Evolutionary conservation across 2,888 invertebrate genomes (phyloP).

Genomic region (Scaptomyza cyrtandrae): DNA sequence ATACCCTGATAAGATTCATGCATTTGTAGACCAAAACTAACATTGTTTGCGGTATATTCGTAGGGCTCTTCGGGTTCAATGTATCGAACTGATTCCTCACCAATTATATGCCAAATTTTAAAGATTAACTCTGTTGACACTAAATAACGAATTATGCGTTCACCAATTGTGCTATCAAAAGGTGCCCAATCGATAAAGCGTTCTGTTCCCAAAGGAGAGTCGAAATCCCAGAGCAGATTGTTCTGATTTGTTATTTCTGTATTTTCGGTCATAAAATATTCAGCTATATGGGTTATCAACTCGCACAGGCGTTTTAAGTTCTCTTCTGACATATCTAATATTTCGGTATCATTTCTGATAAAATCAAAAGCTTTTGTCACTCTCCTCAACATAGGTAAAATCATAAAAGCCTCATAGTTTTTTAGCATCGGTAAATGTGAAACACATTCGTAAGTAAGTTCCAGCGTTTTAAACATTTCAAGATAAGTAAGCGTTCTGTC

Average conservation of each 20-base stretch:
- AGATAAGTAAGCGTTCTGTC: not conserved
- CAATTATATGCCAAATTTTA: constrained; percentile 1
- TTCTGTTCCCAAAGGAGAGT: constrained; percentile 6
- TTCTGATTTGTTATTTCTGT: not conserved
- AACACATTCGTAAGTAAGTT: constrained; percentile 13
- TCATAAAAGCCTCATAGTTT: not conserved
- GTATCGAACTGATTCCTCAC: constrained; percentile 5
- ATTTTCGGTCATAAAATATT: not conserved
- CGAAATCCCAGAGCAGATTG: not conserved
- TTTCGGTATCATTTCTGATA: constrained; percentile 23
- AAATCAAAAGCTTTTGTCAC: constrained; percentile 2
- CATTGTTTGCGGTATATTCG: not conserved
- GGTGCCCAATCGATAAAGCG: constrained; percentile 17
- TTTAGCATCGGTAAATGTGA: not conserved
- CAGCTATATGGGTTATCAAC: constrained; percentile 25
- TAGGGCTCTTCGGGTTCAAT: constrained; percentile 22
- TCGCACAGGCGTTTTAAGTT: not conserved
- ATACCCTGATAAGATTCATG: constrained; percentile 2
- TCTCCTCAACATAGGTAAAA: constrained; percentile 12
- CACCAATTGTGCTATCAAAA: constrained; percentile 15
- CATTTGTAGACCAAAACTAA: constrained; percentile 14
- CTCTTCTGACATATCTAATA: constrained; percentile 22
- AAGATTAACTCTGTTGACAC: constrained; percentile 1
- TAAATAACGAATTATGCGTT: constrained; percentile 3
- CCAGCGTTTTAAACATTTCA: constrained; percentile 29